Conservation (phyloP, 1,140 invertebrate species). For the Anoplolepis gracilipes region DNA sequence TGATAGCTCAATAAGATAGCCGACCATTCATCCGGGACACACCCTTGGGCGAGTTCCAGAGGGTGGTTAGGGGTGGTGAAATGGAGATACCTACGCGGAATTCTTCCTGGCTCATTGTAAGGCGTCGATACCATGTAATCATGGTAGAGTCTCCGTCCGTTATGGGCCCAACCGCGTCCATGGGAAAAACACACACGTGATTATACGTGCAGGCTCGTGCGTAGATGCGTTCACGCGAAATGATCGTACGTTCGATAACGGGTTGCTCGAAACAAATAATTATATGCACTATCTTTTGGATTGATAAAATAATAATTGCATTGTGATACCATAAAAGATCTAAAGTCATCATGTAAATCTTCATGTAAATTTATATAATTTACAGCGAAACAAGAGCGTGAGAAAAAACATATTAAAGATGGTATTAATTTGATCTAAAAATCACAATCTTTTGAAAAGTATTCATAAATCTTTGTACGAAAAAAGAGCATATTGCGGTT, state of each 20-base stretch:
- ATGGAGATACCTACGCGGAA: conserved; percentile 59
- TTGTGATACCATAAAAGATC: background rate
- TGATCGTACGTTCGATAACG: conserved; percentile 5
- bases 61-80: conserved; percentile 60
- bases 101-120: conserved; percentile 78
- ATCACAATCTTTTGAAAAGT: conserved; percentile 15
- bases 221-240: conserved; percentile 26
- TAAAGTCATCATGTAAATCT: background rate
- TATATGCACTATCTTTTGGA: background rate
- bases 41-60: conserved; percentile 79
- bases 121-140: conserved; percentile 83
- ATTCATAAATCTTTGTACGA: conserved; percentile 37
- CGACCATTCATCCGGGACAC: conserved; percentile 80
- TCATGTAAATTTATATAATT: background rate
- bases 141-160: conserved; percentile 63
- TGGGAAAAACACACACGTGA: conserved; percentile 84
- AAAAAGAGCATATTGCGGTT: background rate
- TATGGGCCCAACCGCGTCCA: conserved; percentile 60
- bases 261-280: conserved; percentile 17
- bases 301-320: background rate
- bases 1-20: conserved; percentile 84
- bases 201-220: conserved; percentile 68
- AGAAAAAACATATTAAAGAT: background rate
- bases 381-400: background rate
- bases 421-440: conserved; percentile 30